Evolutionary conservation across 1,140 invertebrate species (phyloP), one percentile per base, ranked within the genome.

Genomic region (Brachionus rubens): DNA sequence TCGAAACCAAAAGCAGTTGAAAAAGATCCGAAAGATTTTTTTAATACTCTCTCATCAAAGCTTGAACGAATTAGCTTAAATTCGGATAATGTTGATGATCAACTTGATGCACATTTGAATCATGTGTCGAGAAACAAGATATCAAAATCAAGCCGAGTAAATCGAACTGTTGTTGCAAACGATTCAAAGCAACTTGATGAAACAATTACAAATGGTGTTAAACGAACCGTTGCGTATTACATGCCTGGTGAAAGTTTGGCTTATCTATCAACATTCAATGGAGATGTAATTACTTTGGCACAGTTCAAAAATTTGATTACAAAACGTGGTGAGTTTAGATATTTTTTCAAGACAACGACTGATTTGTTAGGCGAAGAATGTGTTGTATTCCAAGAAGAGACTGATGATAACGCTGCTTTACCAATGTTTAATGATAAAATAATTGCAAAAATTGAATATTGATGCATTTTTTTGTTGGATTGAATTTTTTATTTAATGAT

Each of bases 401-500:
- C 68, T 16, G 46, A 72, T 24, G 46, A 72, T 21, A 33, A 50
- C 10, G 19, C 46, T 19, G 3, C 9, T 6, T 16, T 72, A 7
- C 68, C 68, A 30, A 72, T 3, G 9, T 72, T 52, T 50, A 72
- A 72, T 50, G 68, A 54, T 10, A 72, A 72, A 72, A 19, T 72
- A 1, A 72, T 72, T 50, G 68, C 68, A 0, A 72, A 72, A 41
- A 50, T 72, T 43, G 59, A 65, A 65, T 65, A 24, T 19, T 43
- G 43, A 10, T 65, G 9, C 21, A 14, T 36, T 1, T 41, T 54
- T 54, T 26, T 54, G 7, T 54, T 26, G 6, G 12, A 1, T n/a
- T 6, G 7, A 16, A 6, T 48, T 48, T 48, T 48, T 21, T 5
- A 48, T 48, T 48, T n/a, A n/a, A n/a, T 48, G 9, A n/a, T n/a